Conservation (phyloP, 2,888 invertebrate genomes). For the Acrobasis consociella region DNA sequence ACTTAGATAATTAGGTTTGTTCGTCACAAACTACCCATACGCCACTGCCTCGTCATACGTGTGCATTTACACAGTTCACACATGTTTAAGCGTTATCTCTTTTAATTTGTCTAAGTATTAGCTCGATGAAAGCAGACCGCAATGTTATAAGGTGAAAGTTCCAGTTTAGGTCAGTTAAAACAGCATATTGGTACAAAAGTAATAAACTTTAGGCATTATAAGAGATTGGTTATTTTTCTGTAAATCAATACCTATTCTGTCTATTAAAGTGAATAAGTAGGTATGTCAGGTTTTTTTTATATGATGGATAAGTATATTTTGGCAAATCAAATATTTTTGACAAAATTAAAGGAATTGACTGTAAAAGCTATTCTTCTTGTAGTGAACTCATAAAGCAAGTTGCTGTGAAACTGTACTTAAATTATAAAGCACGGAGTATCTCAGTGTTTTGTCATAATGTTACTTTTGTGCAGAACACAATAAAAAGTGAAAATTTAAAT, state of each 20-base stretch:
- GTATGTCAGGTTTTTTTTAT: slow-evolving; percentile 15
- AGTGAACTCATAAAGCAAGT: slow-evolving; percentile 43
- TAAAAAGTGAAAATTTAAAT: slow-evolving; percentile 56
- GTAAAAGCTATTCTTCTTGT: slow-evolving; percentile 44
- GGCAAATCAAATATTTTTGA: slow-evolving; percentile 59
- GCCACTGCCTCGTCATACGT: slow-evolving; percentile 47
- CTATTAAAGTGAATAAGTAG: not conserved
- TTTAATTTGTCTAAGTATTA: not conserved
- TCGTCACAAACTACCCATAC: slow-evolving; percentile 49
- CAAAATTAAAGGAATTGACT: slow-evolving; percentile 65
- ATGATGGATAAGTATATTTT: slow-evolving; percentile 55
- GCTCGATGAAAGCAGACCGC: not conserved
- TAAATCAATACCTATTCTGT: slow-evolving; percentile 5
- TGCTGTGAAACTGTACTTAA: slow-evolving; percentile 81
- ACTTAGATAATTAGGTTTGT: slow-evolving; percentile 20
- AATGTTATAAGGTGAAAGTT: slow-evolving; percentile 24
- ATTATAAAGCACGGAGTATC: slow-evolving; percentile 68
- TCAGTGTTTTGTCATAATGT: slow-evolving; percentile 73
- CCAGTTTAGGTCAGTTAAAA: slow-evolving; percentile 35
- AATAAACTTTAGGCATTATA: slow-evolving; percentile 30
- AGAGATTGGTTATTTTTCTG: slow-evolving; percentile 27
- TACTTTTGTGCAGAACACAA: slow-evolving; percentile 78
- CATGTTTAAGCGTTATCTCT: slow-evolving; percentile 19
- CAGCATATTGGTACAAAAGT: slow-evolving; percentile 57
- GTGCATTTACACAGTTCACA: slow-evolving; percentile 40